These are phyloP conservation scores for Heteromyza rotundicornis DNA, from an alignment of 2,888 invertebrate species.

Conservation along the genomic window DNA sequence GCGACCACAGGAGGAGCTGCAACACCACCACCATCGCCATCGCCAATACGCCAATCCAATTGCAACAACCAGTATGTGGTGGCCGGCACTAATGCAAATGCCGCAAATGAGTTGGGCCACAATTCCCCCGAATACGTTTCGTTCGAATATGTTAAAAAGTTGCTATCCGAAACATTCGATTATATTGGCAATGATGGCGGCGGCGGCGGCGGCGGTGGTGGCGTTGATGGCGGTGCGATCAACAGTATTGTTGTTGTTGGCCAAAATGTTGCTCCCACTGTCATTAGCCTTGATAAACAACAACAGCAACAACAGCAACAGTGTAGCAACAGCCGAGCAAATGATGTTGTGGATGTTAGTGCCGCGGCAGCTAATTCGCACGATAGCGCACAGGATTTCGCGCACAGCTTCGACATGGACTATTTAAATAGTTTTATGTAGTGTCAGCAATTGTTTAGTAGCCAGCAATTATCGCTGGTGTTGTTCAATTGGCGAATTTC, in stretches of 20 bases:
- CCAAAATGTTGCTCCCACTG: conserved; percentile 1
- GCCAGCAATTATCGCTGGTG: conserved; percentile 1
- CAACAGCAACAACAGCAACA: conserved; percentile 21
- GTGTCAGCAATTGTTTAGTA: not conserved
- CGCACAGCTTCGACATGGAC: conserved; percentile 58
- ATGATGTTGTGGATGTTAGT: conserved; percentile 31
- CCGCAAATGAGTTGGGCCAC: conserved; percentile 27
- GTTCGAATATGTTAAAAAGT: conserved; percentile 62
- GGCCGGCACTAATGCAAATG: conserved; percentile 18
- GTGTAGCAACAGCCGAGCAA: conserved; percentile 3
- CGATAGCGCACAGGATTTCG: conserved; percentile 30
- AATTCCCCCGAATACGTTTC: conserved; percentile 56
- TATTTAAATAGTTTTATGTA: conserved; percentile 57
- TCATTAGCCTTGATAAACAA: conserved; percentile 24
- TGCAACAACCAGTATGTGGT: conserved; percentile 6
- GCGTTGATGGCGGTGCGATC: too few relatives aligned
- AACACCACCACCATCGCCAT: conserved; percentile 7
- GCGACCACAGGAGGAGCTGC: conserved; percentile 11
- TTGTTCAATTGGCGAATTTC: not conserved
- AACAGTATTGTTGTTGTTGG: conserved; percentile 7
- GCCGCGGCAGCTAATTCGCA: conserved; percentile 28
- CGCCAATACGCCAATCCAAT: too few relatives aligned
- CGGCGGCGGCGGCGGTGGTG: conserved; percentile 18
- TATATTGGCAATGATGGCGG: conserved; percentile 35
- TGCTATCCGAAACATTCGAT: conserved; percentile 57